Conservation (phyloP, 2,113 vertebrate species). For the Euleptes europaea region DNA sequence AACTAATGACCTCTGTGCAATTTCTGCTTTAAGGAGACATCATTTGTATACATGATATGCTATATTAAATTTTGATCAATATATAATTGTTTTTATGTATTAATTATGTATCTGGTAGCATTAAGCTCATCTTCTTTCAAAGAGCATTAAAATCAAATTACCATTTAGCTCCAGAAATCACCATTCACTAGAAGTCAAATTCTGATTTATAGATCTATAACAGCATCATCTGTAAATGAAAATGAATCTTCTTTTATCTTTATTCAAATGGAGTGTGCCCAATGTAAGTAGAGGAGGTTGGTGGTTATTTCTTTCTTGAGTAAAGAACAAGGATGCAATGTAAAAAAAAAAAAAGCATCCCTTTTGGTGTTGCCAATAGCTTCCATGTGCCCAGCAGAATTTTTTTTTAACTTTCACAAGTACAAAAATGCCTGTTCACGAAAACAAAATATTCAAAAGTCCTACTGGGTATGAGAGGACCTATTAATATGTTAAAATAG, state of each 20-base stretch:
- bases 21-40: not conserved
- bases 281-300: not conserved
- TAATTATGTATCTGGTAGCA: not conserved
- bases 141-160: not conserved
- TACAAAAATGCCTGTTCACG: too few relatives aligned
- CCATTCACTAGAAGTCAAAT: not conserved
- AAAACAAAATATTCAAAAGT: not conserved
- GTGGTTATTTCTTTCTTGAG: not conserved
- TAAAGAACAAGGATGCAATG: not conserved
- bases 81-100: not conserved
- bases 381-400: not conserved
- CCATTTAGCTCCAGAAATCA: not conserved
- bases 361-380: not conserved
- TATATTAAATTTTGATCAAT: not conserved
- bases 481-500: not conserved
- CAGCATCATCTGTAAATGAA: not conserved
- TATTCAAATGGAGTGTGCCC: not conserved
- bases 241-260: not conserved
- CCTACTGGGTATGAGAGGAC: not conserved
- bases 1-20: not conserved
- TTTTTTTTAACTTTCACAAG: not conserved
- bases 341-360: not conserved
- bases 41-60: not conserved
- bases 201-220: not conserved
- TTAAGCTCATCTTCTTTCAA: not conserved